These are phyloP conservation scores for Ibycter americanus DNA, from an alignment of 2,797 vertebrate genomes.

Conservation along the genomic window DNA sequence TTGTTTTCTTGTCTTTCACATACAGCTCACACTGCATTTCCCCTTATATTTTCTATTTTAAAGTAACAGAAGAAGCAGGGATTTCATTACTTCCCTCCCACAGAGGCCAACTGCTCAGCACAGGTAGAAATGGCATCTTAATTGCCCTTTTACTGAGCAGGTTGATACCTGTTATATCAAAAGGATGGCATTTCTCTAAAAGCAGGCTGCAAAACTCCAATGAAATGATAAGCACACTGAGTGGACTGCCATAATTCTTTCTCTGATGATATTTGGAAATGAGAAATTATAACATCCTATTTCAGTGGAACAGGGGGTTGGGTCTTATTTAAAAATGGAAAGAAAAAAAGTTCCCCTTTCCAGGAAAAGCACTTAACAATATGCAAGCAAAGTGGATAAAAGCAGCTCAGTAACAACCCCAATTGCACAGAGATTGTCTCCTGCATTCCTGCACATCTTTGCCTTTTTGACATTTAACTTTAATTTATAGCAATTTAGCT, in stretches of 20 bases:
- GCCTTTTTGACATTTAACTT: constrained; percentile 75
- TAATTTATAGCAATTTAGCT: constrained; percentile 72
- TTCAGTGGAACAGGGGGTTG: neutral
- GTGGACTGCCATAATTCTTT: neutral
- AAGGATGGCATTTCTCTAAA: neutral
- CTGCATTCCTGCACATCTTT: constrained; percentile 55
- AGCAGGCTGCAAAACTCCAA: neutral
- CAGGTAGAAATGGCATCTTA: neutral
- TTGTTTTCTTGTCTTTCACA: neutral
- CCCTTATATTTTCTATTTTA: neutral
- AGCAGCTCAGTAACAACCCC: constrained; percentile 53
- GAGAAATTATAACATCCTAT: neutral
- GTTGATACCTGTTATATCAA: neutral
- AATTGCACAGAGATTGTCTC: constrained; percentile 54
- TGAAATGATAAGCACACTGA: neutral
- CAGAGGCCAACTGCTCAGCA: neutral
- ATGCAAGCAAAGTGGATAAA: constrained; percentile 65
- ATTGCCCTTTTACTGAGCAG: constrained; percentile 9
- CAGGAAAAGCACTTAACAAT: constrained; percentile 63
- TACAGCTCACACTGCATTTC: neutral
- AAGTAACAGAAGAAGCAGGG: neutral
- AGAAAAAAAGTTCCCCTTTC: constrained; percentile 25
- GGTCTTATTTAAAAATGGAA: constrained; percentile 20
- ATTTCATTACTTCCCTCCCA: constrained; percentile 28
- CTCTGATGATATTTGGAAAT: neutral